These are phyloP conservation scores for Lacanobia wlatinum DNA, from an alignment of 2,888 invertebrate genomes.

Conservation along the genomic window DNA sequence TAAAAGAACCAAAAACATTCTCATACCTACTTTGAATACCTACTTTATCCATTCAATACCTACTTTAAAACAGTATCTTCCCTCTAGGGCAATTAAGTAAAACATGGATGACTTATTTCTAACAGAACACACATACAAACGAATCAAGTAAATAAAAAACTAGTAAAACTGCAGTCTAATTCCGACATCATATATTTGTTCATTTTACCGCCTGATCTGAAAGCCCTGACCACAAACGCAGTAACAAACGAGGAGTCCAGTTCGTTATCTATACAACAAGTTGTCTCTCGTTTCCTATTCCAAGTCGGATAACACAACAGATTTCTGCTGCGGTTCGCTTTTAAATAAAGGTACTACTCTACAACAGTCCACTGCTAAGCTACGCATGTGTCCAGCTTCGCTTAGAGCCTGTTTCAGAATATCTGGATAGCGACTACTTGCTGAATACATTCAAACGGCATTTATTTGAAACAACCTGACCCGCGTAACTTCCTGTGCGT, in stretches of 20 bases:
- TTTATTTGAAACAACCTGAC: too few relatives aligned
- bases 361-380: not conserved
- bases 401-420: not conserved
- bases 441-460: too few relatives aligned
- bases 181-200: not conserved
- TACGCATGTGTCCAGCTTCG: not conserved
- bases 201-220: slow-evolving; percentile 9
- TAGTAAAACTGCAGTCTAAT: not conserved
- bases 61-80: too few relatives aligned
- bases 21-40: too few relatives aligned
- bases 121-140: not conserved
- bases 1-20: too few relatives aligned
- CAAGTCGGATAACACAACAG: slow-evolving; percentile 63
- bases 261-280: slow-evolving; percentile 68
- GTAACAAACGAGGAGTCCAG: slow-evolving; percentile 64
- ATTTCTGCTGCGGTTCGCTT: slow-evolving; percentile 57
- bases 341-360: slow-evolving; percentile 32
- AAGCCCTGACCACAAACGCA: slow-evolving; percentile 56
- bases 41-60: too few relatives aligned
- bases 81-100: too few relatives aligned
- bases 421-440: too few relatives aligned
- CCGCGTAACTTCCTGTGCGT: too few relatives aligned
- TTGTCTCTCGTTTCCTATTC: slow-evolving; percentile 60
- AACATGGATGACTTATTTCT: too few relatives aligned
- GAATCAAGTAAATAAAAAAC: not conserved